Base-by-base conservation (phyloP, 2,888 invertebrate species). In the Cerastoderma edule region DNA sequence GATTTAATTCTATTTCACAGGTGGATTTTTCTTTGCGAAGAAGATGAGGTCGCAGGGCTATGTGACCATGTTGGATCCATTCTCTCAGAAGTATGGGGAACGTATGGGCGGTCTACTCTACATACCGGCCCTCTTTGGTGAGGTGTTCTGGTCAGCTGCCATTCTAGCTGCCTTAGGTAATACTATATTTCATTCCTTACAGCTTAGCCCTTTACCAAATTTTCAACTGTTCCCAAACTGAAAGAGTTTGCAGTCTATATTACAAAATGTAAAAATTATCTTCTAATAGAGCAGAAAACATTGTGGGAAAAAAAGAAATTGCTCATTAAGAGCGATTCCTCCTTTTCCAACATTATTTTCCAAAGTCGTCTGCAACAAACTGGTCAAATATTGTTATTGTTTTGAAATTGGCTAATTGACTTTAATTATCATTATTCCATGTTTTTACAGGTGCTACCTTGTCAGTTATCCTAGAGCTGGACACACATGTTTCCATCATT, bases 131-230 rank as follows among this genome's bases (percentile, higher is more conserved):
- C 95, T 99, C 1, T 97, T 98, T 89, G 99, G 99, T 8, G 99
- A 99, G 94, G 97, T 98, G 5, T 99, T 99, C 94, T 99, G 99
- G 99, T 98, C 99, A 0, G 99, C 99, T 0, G 99, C 99, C 68
- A 99, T 99, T 87, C 94, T 99, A 69, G 98, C 99, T 0, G 99
- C 99, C 6, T 94, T 99, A 53, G 98, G 96, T 96, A 88, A 93
- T n/a, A n/a, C n/a, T n/a, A n/a, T n/a, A n/a, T 19, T 22, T 50
- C 10, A 13, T 44, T 16, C 44, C 10, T 44, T 13, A 44, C 44
- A 13, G 10, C 44, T 44, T 44, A 44, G 16, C n/a, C n/a, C n/a
- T n/a, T n/a, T n/a, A n/a, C n/a, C n/a, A n/a, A n/a, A n/a, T n/a
- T n/a, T n/a, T n/a, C n/a, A n/a, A n/a, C n/a, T n/a, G n/a, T n/a